Evolutionary conservation across 2,113 vertebrate species (phyloP).

Genomic region (Macrotus californicus): DNA sequence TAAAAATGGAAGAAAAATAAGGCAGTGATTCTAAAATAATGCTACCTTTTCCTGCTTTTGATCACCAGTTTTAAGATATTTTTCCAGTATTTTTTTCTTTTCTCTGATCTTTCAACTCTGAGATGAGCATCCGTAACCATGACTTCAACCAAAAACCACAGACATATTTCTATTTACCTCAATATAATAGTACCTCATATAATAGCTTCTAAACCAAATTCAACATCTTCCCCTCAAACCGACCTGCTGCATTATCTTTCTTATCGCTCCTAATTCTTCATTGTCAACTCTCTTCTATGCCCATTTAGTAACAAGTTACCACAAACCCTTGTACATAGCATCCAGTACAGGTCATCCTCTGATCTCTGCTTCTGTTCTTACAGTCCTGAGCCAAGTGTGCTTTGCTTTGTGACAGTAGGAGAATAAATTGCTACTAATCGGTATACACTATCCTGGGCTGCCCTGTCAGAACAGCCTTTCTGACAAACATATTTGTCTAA

Average conservation of each 20-base stretch:
- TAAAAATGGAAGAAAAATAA: neutral
- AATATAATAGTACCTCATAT: no score
- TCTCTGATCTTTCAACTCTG: neutral
- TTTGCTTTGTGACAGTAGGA: neutral
- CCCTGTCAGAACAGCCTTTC: neutral
- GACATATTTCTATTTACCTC: neutral
- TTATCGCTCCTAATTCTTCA: neutral
- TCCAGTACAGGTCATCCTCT: neutral
- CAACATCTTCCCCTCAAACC: neutral
- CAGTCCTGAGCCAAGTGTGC: neutral
- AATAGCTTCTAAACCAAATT: neutral
- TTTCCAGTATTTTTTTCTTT: neutral
- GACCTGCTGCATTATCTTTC: neutral
- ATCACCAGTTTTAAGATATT: neutral
- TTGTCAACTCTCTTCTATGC: neutral
- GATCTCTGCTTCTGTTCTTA: neutral
- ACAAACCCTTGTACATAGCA: neutral
- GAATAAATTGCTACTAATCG: neutral
- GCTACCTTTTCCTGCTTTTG: neutral
- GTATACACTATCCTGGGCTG: neutral
- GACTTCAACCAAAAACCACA: neutral
- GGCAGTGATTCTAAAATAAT: neutral
- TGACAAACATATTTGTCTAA: neutral
- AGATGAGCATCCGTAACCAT: neutral
- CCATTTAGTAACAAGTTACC: neutral